Conservation (phyloP, 2,797 vertebrate species). For the Cynopterus sphinx region DNA sequence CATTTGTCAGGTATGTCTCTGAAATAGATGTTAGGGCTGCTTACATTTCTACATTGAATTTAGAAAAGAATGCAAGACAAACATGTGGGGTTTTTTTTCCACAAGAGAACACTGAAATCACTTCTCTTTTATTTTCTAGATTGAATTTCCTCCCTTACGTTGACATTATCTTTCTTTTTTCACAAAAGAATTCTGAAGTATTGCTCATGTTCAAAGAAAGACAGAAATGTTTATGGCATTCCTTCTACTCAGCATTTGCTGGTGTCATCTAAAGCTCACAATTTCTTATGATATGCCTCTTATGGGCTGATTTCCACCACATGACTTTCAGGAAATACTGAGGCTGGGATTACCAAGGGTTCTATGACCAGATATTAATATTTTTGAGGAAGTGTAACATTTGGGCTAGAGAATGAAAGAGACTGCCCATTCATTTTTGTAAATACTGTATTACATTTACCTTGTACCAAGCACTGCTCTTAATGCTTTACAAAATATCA, state of each 20-base stretch:
- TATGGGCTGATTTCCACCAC: background rate
- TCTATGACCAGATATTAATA: background rate
- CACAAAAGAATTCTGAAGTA: background rate
- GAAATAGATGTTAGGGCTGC: background rate
- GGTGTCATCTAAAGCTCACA: background rate
- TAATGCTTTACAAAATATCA: background rate
- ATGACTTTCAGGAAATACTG: background rate
- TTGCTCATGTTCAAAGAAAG: background rate
- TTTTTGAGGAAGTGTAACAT: background rate
- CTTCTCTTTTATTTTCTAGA: background rate
- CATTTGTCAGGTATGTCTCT: background rate
- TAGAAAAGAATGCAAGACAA: background rate
- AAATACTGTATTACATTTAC: background rate
- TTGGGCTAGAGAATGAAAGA: background rate
- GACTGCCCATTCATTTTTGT: background rate
- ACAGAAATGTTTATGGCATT: background rate
- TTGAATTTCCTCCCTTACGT: background rate
- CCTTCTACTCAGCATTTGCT: background rate
- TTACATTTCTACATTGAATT: background rate
- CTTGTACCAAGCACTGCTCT: background rate
- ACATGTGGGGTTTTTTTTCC: background rate
- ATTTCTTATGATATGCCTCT: background rate
- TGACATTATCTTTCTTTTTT: background rate
- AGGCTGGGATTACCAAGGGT: background rate
- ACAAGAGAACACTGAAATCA: background rate